Percentiles rank a stretch among this genome's conserved stretches.
Evolutionary conservation across 2,113 vertebrate species (phyloP).

Genomic region (Onychostoma macrolepis): DNA sequence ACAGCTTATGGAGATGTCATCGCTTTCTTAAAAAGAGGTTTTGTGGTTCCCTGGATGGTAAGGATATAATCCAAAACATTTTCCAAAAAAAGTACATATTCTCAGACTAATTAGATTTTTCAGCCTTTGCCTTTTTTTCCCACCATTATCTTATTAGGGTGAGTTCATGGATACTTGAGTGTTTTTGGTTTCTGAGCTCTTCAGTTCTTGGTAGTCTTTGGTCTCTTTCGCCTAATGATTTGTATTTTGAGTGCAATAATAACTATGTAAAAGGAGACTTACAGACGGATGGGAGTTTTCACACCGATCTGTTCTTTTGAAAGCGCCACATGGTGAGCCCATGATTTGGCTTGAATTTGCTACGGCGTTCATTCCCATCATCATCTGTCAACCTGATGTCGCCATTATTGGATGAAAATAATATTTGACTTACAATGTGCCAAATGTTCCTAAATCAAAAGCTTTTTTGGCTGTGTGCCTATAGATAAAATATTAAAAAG

Average conservation of each 20-base stretch:
- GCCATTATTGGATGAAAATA: neutral
- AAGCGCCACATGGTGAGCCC: neutral
- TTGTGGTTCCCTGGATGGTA: neutral
- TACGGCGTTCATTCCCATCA: neutral
- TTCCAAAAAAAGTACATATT: neutral
- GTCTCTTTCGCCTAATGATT: neutral
- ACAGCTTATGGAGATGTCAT: neutral
- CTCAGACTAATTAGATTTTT: neutral
- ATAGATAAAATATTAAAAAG: constrained; percentile 45
- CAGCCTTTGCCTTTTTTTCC: too few relatives aligned
- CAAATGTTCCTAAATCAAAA: constrained; percentile 31
- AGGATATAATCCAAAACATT: neutral
- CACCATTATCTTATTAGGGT: neutral
- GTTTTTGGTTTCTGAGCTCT: neutral
- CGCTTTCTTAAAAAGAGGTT: neutral
- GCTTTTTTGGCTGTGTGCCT: neutral
- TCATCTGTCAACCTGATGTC: neutral
- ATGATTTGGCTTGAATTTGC: neutral
- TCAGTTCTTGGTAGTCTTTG: neutral
- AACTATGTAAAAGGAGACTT: constrained; percentile 3
- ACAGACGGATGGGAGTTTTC: neutral
- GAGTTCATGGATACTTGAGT: neutral
- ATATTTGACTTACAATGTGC: neutral
- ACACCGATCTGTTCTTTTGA: neutral
- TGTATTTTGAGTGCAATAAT: neutral